These are phyloP conservation scores for Psilopsiagon aymara DNA, from an alignment of 2,113 vertebrate species.

Conservation along the genomic window DNA sequence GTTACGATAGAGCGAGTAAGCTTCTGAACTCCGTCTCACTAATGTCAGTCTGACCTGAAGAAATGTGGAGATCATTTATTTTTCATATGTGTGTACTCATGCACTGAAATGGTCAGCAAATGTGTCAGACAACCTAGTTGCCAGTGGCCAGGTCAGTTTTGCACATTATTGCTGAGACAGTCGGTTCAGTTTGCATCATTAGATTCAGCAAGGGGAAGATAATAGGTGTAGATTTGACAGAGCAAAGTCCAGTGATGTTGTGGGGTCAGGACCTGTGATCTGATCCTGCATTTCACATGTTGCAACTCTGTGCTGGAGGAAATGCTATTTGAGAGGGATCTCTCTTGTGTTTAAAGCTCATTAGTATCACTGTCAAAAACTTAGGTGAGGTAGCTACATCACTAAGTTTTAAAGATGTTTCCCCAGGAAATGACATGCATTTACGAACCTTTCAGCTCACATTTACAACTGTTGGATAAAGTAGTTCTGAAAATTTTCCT, in stretches of 20 bases:
- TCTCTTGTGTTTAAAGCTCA: not conserved
- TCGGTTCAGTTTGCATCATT: fast-evolving
- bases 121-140: not conserved
- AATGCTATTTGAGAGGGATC: not conserved
- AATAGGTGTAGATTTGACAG: not conserved
- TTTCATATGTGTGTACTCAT: fast-evolving
- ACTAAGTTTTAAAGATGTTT: not conserved
- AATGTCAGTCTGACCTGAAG: not conserved
- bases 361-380: not conserved
- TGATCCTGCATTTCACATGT: not conserved
- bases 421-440: not conserved
- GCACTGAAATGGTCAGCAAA: fast-evolving
- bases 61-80: not conserved
- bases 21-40: not conserved
- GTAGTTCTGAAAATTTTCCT: not conserved
- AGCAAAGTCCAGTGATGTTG: not conserved
- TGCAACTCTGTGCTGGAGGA: not conserved
- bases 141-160: not conserved
- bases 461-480: not conserved
- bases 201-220: not conserved
- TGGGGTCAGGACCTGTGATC: not conserved
- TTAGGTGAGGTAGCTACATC: not conserved
- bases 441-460: not conserved
- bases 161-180: not conserved
- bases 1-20: not conserved